A percentile compares a stretch with the other conserved stretches of the same genome.
phyloP scores from a whole-genome alignment of 2,113 vertebrate genomes.

The Lophochroa leadbeateri region DNA sequence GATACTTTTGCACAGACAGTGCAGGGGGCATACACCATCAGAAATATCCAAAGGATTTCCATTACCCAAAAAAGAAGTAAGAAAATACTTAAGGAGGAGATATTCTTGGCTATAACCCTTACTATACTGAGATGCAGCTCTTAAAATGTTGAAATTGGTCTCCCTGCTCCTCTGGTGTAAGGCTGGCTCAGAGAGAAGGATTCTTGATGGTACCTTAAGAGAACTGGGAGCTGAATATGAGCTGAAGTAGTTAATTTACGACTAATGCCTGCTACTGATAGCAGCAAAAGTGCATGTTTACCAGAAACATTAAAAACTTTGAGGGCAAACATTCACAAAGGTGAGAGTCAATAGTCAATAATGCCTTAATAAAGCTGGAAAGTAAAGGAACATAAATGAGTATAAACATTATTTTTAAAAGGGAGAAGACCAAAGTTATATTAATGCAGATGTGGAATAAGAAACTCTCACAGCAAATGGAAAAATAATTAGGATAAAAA shows the following conservation, averaged over 20 bases:
- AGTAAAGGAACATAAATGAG: background rate
- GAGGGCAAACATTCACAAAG: background rate
- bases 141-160: background rate
- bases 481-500: constrained; percentile 29
- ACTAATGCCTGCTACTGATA: background rate
- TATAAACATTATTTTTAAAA: background rate
- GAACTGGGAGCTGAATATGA: background rate
- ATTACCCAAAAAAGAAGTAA: background rate
- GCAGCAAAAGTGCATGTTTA: background rate
- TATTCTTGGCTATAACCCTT: background rate
- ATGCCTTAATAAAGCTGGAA: background rate
- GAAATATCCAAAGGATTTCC: background rate
- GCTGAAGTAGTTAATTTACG: background rate
- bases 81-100: background rate
- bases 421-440: background rate
- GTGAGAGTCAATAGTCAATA: background rate
- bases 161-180: background rate
- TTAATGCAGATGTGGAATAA: background rate
- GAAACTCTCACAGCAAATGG: background rate
- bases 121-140: background rate
- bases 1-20: background rate
- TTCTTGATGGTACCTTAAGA: background rate
- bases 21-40: background rate
- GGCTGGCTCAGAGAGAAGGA: background rate
- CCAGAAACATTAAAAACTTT: background rate